These are phyloP conservation scores for Eublepharis macularius DNA, from an alignment of 2,113 vertebrate genomes.

Conservation along the genomic window DNA sequence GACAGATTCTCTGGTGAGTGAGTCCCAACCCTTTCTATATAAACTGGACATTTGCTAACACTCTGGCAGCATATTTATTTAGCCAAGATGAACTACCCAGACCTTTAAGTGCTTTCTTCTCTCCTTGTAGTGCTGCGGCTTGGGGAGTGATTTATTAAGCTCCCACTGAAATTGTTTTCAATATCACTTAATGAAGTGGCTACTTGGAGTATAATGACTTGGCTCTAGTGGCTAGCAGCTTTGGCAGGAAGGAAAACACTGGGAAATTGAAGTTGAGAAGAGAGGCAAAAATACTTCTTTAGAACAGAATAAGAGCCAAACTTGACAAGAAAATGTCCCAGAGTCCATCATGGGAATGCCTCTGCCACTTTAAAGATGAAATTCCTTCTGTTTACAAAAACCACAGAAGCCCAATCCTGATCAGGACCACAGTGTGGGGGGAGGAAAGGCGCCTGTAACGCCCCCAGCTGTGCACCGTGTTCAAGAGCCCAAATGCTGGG, in stretches of 20 bases:
- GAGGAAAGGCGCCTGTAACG: too few species aligned
- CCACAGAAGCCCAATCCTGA: too few species aligned
- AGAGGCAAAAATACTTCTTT: background rate
- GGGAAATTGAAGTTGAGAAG: background rate
- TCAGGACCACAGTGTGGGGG: too few species aligned
- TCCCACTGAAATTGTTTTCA: background rate
- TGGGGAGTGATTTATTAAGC: conserved; percentile 12
- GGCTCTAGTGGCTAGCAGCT: background rate
- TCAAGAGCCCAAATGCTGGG: too few species aligned
- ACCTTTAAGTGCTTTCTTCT: background rate
- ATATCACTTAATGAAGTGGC: conserved; percentile 10
- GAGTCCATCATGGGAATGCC: too few species aligned
- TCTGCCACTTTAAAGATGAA: too few species aligned
- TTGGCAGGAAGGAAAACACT: background rate
- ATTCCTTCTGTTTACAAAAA: too few species aligned
- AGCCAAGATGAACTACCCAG: background rate
- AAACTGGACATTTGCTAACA: background rate
- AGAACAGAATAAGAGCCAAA: background rate
- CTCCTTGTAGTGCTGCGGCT: background rate
- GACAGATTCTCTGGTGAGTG: background rate
- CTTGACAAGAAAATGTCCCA: too few species aligned
- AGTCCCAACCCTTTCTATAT: accelerated
- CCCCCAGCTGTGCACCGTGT: too few species aligned
- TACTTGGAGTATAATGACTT: conserved; percentile 7
- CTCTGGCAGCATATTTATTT: background rate